Evolutionary conservation across 2,888 invertebrate genomes (phyloP), one percentile per base, ranked within the genome.

Genomic region (Cetonia aurata): DNA sequence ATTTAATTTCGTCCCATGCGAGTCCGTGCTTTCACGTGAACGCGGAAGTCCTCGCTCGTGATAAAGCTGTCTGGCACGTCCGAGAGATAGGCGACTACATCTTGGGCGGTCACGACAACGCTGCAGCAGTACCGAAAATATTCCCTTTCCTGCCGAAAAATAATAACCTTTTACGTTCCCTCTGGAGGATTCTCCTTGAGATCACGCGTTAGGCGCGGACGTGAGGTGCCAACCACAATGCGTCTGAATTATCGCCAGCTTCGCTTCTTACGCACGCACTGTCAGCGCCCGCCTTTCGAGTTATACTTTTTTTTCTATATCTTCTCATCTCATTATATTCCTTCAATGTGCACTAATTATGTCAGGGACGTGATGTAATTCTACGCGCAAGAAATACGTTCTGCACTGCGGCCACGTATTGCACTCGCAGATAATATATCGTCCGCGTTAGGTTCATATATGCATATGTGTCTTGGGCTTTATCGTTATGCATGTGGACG

Each of bases 161-260:
- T 80, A 79, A 79, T 79, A 79, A 80, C 78, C 78, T 80, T 70
- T 79, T 79, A 77, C 76, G 77, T 77, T 77, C 77, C 75, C 79
- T 77, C 78, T 33, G 31, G 75, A 76, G 79, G 75, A 78, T 78
- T 77, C 78, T 77, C 75, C 74, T 74, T 17, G 75, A 75, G 74
- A 69, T 77, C 76, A 75, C 76, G 77, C 77, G 73, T 71, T 73
- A 76, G 76, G 74, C 75, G 72, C 74, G 76, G 72, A 79, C 79
- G 79, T 79, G 79, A 79, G 78, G 74, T 76, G 77, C 72, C 75
- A 75, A 71, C 74, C 73, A 75, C 77, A 76, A 77, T 75, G 74
- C 76, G 71, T 74, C 75, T 71, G 68, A 71, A 72, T 72, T 72
- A 72, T 67, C 56, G 44, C 48, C 48, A 15, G 13, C 4, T n/a